These are phyloP conservation scores for Poeciliopsis presidionis DNA, from an alignment of 2,797 vertebrate genomes.

Conservation along the genomic window DNA sequence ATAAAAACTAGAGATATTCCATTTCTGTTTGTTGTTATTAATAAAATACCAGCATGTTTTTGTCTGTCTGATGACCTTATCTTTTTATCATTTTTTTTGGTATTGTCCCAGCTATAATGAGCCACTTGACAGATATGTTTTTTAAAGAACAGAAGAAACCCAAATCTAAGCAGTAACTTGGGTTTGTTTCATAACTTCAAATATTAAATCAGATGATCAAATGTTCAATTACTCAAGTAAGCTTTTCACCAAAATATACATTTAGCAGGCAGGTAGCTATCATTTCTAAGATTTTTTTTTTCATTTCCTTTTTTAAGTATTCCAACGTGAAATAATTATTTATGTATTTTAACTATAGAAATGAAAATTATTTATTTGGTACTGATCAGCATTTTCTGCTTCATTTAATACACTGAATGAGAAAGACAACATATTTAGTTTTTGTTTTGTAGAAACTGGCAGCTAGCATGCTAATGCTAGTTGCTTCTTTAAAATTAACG, in stretches of 20 bases:
- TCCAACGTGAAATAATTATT: background rate
- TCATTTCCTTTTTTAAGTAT: background rate
- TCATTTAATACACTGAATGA: background rate
- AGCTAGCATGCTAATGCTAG: conserved; percentile 17
- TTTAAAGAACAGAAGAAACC: background rate
- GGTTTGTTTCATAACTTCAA: background rate
- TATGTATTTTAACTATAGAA: background rate
- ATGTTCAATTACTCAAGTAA: background rate
- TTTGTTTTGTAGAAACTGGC: background rate
- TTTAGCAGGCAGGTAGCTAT: background rate
- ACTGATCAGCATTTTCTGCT: background rate
- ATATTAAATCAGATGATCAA: background rate
- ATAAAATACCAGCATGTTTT: background rate
- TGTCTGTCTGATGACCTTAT: background rate
- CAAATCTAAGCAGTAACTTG: background rate
- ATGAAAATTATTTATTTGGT: background rate
- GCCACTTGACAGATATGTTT: background rate
- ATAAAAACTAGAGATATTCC: background rate
- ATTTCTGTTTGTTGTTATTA: too few species aligned
- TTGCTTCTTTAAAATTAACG: background rate
- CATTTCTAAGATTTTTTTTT: background rate
- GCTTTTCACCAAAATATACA: background rate
- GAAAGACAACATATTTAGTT: background rate
- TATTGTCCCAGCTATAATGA: background rate
- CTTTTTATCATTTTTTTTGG: background rate